Base-by-base conservation (phyloP, 2,797 vertebrate species). In the Hippoglossus hippoglossus region DNA sequence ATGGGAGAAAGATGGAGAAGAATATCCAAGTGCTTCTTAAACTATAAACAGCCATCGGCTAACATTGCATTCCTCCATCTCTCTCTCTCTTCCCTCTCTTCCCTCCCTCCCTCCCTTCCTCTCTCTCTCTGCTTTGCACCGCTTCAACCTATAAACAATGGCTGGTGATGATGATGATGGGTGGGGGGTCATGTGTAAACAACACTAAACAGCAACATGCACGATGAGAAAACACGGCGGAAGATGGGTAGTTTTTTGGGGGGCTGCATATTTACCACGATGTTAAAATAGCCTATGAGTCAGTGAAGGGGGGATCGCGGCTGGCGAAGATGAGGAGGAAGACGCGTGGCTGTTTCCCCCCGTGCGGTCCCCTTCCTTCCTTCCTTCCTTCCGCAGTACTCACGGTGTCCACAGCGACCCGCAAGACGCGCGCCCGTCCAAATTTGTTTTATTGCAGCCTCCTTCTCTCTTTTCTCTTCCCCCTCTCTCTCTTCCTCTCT, bases 371-470 rank as follows among this genome's bases (percentile, higher is more conserved):
- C 75, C 73, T 86, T 81, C 85, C 90, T 90, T 93, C 56, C 16
- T 31, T 24, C 81, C 80, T 89, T 89, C 90, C 92, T 92, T 94
- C 91, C 95, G 94, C 94, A 97, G 92, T 94, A 98, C 97, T 98
- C 97, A 98, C 97, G 96, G 96, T 96, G 96, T 97, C 96, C 96
- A 96, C 90, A 87, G 62, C 88, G 83, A 92, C 95, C 93, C 96
- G 93, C 95, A 95, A 95, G 96, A 94, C 94, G 94, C 95, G 93
- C 95, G 90, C 94, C 90, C 96, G 96, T 95, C 95, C 93, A 96
- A 96, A 96, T 97, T 96, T 96, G 95, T 97, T 98, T 97, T 97
- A 98, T 97, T 97, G 96, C 96, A 91, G 96, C 88, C 92, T 88
- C 92, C 87, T 92, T 88, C 91, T 92, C 92, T 87, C 85, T 88